Evolutionary conservation across 2,797 vertebrate species (phyloP).

Genomic region (Urocyon cinereoargenteus): DNA sequence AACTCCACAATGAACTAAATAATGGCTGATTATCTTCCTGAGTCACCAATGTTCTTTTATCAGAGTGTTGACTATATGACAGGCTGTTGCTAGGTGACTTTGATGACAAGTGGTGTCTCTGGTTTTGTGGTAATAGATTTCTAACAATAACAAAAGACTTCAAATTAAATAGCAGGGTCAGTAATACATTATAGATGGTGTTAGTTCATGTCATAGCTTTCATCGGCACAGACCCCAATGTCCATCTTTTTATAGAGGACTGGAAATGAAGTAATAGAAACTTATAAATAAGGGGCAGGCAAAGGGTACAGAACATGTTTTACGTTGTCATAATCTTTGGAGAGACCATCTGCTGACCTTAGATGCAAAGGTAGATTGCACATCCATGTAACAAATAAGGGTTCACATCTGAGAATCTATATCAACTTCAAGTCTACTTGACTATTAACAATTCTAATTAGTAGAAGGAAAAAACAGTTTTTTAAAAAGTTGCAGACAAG

Average conservation of each 20-base stretch:
- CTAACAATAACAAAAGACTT: neutral
- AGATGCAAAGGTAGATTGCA: neutral
- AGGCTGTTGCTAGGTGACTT: neutral
- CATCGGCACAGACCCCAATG: neutral
- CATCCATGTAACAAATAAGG: neutral
- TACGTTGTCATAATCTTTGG: neutral
- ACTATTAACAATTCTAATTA: neutral
- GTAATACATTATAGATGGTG: neutral
- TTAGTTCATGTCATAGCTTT: neutral
- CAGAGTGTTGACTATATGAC: neutral
- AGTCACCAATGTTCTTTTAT: neutral
- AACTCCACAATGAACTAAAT: neutral
- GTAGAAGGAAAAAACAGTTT: neutral
- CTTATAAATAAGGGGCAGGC: neutral
- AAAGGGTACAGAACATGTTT: neutral
- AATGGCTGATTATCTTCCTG: neutral
- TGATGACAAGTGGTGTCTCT: neutral
- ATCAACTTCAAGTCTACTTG: neutral
- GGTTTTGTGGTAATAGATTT: neutral
- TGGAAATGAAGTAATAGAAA: neutral
- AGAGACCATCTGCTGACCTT: neutral
- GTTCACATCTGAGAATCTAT: neutral
- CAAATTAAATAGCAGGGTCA: neutral
- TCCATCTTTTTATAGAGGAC: neutral
- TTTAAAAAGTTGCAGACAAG: neutral